phyloP scores from a whole-genome alignment of 2,113 vertebrate species.

The Myotis davidii region DNA sequence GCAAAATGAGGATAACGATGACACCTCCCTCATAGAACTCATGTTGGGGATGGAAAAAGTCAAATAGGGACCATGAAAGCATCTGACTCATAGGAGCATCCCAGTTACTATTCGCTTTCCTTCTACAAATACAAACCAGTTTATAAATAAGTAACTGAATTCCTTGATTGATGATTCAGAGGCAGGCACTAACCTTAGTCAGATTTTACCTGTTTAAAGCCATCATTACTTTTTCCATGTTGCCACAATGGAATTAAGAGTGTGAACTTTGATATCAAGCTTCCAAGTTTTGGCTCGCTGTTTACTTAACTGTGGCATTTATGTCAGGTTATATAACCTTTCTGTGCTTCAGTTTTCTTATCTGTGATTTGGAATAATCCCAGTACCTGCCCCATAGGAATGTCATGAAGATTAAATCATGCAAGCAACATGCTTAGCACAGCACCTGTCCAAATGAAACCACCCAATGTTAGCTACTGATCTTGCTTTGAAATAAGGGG shows the following conservation, averaged over 20 bases:
- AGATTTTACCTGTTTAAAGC: not conserved
- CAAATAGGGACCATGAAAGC: not conserved
- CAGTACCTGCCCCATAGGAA: not conserved
- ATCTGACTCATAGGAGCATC: not conserved
- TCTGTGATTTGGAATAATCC: not conserved
- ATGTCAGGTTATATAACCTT: not conserved
- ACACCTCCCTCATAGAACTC: not conserved
- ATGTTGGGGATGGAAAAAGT: not conserved
- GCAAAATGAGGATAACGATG: not conserved
- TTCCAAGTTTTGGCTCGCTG: not conserved
- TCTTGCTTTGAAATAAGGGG: slow-evolving; percentile 35
- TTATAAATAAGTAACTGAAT: not conserved
- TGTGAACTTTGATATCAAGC: not conserved
- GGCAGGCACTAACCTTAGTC: not conserved
- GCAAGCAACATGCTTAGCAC: not conserved
- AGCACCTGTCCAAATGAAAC: not conserved
- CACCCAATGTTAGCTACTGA: not conserved
- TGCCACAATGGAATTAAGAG: not conserved
- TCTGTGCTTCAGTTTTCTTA: slow-evolving; percentile 10
- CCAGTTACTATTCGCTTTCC: not conserved
- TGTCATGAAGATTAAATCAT: not conserved
- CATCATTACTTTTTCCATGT: not conserved
- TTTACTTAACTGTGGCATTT: not conserved
- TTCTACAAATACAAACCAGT: not conserved
- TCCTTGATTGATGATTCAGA: slow-evolving; percentile 10